These are phyloP conservation scores for Pseudococcus viburni DNA, from an alignment of 2,888 invertebrate genomes.

Conservation along the genomic window DNA sequence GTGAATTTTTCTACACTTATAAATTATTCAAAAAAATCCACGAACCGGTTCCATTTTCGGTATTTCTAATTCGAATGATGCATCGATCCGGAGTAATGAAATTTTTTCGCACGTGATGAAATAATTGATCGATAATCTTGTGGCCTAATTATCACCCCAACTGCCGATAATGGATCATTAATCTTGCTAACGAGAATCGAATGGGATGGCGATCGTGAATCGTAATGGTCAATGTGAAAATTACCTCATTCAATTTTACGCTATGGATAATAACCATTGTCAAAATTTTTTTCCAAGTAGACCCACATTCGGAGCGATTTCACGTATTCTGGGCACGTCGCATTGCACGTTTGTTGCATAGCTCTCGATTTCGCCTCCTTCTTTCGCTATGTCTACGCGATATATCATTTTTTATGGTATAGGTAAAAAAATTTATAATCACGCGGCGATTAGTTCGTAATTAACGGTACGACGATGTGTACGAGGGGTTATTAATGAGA, in stretches of 20 bases:
- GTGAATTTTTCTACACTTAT: background rate
- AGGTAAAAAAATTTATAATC: background rate
- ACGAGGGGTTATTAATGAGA: background rate
- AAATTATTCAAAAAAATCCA: background rate
- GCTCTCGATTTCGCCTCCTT: background rate
- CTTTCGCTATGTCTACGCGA: background rate
- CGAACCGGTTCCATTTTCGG: background rate
- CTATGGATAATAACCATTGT: conserved; percentile 10
- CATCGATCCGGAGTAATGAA: background rate
- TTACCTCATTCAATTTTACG: conserved; percentile 10
- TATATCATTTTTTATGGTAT: background rate
- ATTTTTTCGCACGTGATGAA: conserved; percentile 28
- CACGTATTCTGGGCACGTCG: background rate
- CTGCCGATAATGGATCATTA: conserved; percentile 24
- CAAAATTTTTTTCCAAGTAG: background rate
- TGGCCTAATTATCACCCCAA: conserved; percentile 2
- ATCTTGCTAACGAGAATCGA: conserved; percentile 13
- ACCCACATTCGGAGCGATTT: background rate
- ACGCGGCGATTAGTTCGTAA: background rate
- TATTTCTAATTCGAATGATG: background rate
- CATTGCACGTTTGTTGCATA: background rate
- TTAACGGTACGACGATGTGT: background rate
- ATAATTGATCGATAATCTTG: conserved; percentile 18
- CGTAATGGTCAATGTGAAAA: conserved; percentile 30
- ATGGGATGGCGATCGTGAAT: conserved; percentile 2